Percentiles rank a stretch among this genome's conserved stretches.
Conservation (phyloP, 1,140 invertebrate genomes). For the Aphis craccivora region DNA sequence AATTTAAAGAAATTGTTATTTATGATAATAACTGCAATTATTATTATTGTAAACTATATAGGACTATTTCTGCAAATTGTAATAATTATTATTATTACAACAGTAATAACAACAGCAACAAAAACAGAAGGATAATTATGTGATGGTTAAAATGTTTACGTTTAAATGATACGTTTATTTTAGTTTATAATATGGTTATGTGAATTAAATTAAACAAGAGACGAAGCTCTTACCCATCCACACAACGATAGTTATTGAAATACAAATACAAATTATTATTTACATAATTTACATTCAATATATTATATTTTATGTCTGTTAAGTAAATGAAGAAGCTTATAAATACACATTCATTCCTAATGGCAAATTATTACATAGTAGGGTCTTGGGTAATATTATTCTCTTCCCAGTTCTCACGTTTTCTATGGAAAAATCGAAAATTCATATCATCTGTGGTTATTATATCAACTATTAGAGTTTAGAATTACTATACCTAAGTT, state of each 20-base stretch:
- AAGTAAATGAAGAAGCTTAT: background rate
- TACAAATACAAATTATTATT: background rate
- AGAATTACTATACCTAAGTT: no score
- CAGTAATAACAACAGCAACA: background rate
- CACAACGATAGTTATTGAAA: background rate
- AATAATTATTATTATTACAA: background rate
- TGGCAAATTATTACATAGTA: background rate
- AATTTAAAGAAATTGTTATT: background rate
- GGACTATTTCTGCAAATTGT: no score
- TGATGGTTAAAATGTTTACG: background rate
- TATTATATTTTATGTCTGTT: background rate
- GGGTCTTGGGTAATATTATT: background rate
- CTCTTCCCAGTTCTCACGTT: background rate
- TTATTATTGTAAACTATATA: no score
- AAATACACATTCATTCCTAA: background rate
- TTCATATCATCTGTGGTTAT: background rate
- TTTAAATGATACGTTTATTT: background rate
- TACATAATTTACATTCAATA: background rate
- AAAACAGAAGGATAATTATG: background rate
- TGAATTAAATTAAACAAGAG: background rate
- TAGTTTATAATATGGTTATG: background rate
- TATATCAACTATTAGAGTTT: no score
- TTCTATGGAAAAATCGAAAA: background rate
- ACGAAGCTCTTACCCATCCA: background rate
- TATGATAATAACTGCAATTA: background rate